These are phyloP conservation scores for Odontocerum albicorne DNA, from an alignment of 2,888 invertebrate species.

Conservation along the genomic window DNA sequence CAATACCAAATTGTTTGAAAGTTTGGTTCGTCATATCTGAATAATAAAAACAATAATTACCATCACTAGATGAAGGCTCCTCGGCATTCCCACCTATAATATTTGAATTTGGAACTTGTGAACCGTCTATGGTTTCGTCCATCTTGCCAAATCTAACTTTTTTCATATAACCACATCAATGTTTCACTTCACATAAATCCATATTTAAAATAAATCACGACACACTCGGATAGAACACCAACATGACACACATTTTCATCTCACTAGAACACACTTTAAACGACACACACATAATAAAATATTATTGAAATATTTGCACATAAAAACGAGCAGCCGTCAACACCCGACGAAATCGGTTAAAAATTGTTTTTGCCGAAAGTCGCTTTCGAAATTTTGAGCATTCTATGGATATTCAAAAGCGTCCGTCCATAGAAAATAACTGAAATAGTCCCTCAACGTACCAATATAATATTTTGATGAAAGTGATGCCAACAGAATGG, in stretches of 20 bases:
- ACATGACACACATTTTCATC: constrained; percentile 15
- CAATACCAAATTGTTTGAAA: no score
- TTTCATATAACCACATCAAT: constrained; percentile 25
- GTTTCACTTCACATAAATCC: constrained; percentile 24
- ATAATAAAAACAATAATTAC: constrained; percentile 13
- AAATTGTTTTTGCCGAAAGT: constrained; percentile 30
- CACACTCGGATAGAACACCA: constrained; percentile 23
- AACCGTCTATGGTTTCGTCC: constrained; percentile 27
- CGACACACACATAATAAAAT: constrained; percentile 18
- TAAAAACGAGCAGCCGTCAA: constrained; percentile 14
- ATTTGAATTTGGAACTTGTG: constrained; percentile 15
- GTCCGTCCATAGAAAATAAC: constrained; percentile 23
- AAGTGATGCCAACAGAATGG: background rate
- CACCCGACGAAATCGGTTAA: constrained; percentile 25
- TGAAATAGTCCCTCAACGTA: background rate
- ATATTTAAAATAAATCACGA: constrained; percentile 20
- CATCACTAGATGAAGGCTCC: constrained; percentile 16
- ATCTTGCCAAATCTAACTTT: constrained; percentile 22
- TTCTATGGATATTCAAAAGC: constrained; percentile 26
- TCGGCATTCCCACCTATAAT: constrained; percentile 11
- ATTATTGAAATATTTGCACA: constrained; percentile 4
- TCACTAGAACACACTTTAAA: constrained; percentile 17
- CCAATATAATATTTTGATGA: background rate
- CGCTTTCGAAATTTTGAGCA: constrained; percentile 23
- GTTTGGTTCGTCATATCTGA: no score